Evolutionary conservation across 2,113 vertebrate genomes (phyloP).

Genomic region (Podilymbus podiceps): DNA sequence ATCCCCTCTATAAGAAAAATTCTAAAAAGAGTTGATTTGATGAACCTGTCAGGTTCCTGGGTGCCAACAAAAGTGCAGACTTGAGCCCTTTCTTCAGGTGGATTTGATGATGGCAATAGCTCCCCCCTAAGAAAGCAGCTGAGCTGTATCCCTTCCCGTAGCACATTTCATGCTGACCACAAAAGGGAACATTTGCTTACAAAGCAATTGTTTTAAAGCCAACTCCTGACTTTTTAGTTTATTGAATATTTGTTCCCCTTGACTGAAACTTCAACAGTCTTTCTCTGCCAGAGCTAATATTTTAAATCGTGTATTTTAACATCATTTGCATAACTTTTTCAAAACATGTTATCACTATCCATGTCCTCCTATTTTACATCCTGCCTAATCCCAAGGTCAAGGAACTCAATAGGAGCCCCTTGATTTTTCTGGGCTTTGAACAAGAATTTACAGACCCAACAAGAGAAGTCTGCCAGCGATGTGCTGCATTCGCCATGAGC

Average conservation of each 20-base stretch:
- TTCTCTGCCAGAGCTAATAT: conserved; percentile 52
- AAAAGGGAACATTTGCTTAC: conserved; percentile 38
- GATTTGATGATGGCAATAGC: not conserved
- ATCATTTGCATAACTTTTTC: conserved; percentile 16
- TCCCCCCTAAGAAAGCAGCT: not conserved
- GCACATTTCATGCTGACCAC: not conserved
- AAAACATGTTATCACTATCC: not conserved
- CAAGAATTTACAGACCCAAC: not conserved
- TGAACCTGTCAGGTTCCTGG: not conserved
- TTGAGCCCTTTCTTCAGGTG: not conserved
- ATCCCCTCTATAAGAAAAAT: too few species aligned
- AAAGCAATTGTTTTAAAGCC: conserved; percentile 12
- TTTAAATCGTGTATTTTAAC: not conserved
- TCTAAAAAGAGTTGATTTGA: not conserved
- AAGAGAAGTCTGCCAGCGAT: not conserved
- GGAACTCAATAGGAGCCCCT: not conserved
- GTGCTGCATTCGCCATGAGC: not conserved
- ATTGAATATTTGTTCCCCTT: conserved; percentile 1
- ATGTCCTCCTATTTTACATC: not conserved
- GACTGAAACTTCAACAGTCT: not conserved
- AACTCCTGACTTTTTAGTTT: conserved; percentile 14
- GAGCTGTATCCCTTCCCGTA: not conserved
- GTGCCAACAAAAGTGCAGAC: not conserved
- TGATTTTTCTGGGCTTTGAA: not conserved
- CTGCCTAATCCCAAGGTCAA: not conserved